Base-by-base conservation (phyloP, 2,113 vertebrate genomes). In the Antechinus flavipes region DNA sequence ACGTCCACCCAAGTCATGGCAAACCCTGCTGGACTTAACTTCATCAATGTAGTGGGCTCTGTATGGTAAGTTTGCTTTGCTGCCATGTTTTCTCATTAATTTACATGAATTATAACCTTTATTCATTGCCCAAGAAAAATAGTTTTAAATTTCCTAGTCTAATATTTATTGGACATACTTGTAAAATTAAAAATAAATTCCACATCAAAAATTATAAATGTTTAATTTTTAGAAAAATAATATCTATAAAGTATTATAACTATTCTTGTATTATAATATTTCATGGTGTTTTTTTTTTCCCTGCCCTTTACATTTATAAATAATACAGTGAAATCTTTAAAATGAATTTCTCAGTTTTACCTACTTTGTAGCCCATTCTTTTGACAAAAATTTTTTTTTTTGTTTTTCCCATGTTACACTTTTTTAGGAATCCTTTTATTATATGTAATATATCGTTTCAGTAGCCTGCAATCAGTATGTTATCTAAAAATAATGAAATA, bases 31-130 rank as follows among this genome's bases (percentile, higher is more conserved):
- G 99, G 99, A 97, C 99, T 99, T 98, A 99, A 99, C 98, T 99
- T 99, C 99, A 99, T 99, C 99, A 99, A 99, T 97, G 99, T 99
- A 97, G 99, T 99, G 98, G 99, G 99, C 98, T 99, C 99, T 52
- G 99, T 99, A 96, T 99, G 99, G 99, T 99, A 99, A 99, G 99
- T 98, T 93, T 94, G 68, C 91, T 95, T 25, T 49, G 7, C 97
- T 98, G 91, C 0, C 1, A 90, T 91, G n/a, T 24, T 90, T 96
- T 95, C 89, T 84, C 93, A 50, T 90, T 53, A 50, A 12, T 58
- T 26, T 91, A 58, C 53, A 47, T 90, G 26, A 92, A 90, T 96
- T 27, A 22, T 42, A 95, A 94, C 5, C 54, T 25, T 5, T 52
- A 90, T 10, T 95, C 35, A 61, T 1, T 92, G 6, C 84, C 50